Evolutionary conservation across 2,797 vertebrate species (phyloP).

Genomic region (Merluccius polli): DNA sequence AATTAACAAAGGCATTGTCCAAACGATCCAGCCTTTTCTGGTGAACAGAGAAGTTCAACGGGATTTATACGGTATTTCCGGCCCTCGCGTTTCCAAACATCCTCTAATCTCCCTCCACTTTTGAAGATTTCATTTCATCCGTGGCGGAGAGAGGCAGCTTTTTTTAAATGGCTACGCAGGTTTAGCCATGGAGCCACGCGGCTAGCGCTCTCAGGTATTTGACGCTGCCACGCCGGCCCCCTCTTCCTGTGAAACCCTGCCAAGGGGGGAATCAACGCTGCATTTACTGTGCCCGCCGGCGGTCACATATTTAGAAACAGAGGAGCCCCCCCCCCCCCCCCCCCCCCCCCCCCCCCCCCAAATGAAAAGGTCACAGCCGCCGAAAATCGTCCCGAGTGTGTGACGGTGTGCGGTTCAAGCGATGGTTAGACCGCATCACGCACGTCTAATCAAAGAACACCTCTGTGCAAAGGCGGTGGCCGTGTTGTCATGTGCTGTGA

Average conservation of each 20-base stretch:
- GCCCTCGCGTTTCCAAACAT: slow-evolving; percentile 16
- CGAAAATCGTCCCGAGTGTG: background rate
- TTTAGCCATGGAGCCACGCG: slow-evolving; percentile 29
- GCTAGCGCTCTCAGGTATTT: slow-evolving; percentile 34
- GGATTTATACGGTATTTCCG: slow-evolving; percentile 22
- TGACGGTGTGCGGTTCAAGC: slow-evolving; percentile 12
- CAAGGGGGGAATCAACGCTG: slow-evolving; percentile 28
- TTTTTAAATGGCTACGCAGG: slow-evolving; percentile 35
- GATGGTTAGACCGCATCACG: background rate
- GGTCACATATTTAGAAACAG: slow-evolving; percentile 33
- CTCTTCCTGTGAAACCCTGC: slow-evolving; percentile 22
- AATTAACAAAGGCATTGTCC: slow-evolving; percentile 5
- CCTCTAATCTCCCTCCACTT: background rate
- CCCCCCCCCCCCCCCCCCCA: too few species aligned
- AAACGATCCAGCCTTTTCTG: slow-evolving; percentile 15
- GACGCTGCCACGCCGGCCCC: slow-evolving; percentile 24
- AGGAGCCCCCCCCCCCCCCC: background rate
- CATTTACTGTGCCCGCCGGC: slow-evolving; percentile 29
- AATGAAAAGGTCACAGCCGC: background rate
- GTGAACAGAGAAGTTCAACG: slow-evolving; percentile 14
- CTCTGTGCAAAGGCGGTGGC: background rate
- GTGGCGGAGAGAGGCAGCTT: background rate
- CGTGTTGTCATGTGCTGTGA: background rate
- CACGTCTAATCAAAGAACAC: background rate
- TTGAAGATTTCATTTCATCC: slow-evolving; percentile 8